phyloP scores from a whole-genome alignment of 2,888 invertebrate species.

The Uloborus plumipes region DNA sequence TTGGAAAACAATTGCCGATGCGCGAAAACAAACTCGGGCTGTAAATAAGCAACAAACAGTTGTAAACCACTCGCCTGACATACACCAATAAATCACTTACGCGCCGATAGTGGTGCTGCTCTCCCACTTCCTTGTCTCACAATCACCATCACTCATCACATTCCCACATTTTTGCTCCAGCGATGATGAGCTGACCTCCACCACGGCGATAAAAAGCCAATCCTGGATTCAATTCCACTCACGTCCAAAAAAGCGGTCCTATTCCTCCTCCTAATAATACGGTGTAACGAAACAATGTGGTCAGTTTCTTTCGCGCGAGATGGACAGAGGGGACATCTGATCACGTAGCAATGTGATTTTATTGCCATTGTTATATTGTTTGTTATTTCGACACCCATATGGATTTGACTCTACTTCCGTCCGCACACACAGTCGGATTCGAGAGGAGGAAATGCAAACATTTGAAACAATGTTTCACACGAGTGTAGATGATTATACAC shows the following conservation, averaged over 20 bases:
- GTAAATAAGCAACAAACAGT: no score
- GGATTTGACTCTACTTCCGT: no score
- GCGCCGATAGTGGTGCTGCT: no score
- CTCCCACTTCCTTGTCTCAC: slow-evolving; percentile 32
- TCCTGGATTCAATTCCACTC: slow-evolving; percentile 22
- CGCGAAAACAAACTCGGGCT: no score
- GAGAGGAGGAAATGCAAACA: no score
- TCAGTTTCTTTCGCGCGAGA: background rate
- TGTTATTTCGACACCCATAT: slow-evolving; percentile 24
- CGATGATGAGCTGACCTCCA: slow-evolving; percentile 28
- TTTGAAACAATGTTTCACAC: no score
- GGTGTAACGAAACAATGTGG: slow-evolving; percentile 31
- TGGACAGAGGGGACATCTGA: slow-evolving; percentile 16
- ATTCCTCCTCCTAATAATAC: slow-evolving; percentile 48
- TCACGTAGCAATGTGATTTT: slow-evolving; percentile 41
- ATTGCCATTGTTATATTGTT: slow-evolving; percentile 43
- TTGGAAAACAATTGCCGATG: no score
- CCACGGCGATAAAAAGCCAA: background rate
- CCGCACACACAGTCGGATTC: no score
- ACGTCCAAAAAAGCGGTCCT: slow-evolving; percentile 24
- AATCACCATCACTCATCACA: slow-evolving; percentile 25
- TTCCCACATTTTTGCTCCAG: slow-evolving; percentile 47
- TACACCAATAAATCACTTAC: no score
- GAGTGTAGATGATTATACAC: no score
- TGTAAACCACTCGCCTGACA: no score